phyloP scores from a whole-genome alignment of 2,797 vertebrate species.

The Scolopax bukidnonensis region DNA sequence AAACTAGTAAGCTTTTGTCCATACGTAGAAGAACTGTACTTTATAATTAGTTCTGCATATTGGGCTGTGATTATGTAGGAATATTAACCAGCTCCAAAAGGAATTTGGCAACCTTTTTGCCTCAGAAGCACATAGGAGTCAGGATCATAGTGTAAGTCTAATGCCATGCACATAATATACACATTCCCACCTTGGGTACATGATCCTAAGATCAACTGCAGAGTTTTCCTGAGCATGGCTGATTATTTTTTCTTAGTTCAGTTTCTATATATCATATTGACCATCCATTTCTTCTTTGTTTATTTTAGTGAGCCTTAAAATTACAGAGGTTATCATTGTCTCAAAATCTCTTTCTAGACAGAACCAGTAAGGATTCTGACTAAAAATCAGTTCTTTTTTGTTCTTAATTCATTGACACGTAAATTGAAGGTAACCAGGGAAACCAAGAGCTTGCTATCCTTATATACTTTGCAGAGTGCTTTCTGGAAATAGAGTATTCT shows the following conservation, averaged over 20 bases:
- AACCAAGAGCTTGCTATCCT: conserved; percentile 31
- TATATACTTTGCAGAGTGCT: background rate
- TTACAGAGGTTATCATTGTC: background rate
- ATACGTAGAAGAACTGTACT: background rate
- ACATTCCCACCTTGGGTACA: background rate
- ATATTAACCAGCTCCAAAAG: background rate
- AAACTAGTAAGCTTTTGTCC: background rate
- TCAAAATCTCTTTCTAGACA: background rate
- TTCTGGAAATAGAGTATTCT: conserved; percentile 52
- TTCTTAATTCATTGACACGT: conserved; percentile 46
- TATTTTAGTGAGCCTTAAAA: background rate
- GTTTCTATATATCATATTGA: background rate
- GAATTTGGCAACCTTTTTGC: background rate
- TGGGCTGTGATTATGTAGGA: background rate
- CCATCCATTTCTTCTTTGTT: background rate
- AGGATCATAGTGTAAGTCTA: background rate
- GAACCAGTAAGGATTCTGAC: background rate
- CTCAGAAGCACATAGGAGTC: background rate
- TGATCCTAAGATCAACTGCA: background rate
- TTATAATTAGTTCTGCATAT: background rate
- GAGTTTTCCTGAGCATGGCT: background rate
- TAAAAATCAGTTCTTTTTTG: background rate
- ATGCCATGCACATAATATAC: accelerated
- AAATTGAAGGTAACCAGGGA: conserved; percentile 66
- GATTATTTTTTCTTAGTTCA: background rate